These are phyloP conservation scores for Dryobotodes eremita DNA, from an alignment of 2,888 invertebrate genomes.

Conservation along the genomic window DNA sequence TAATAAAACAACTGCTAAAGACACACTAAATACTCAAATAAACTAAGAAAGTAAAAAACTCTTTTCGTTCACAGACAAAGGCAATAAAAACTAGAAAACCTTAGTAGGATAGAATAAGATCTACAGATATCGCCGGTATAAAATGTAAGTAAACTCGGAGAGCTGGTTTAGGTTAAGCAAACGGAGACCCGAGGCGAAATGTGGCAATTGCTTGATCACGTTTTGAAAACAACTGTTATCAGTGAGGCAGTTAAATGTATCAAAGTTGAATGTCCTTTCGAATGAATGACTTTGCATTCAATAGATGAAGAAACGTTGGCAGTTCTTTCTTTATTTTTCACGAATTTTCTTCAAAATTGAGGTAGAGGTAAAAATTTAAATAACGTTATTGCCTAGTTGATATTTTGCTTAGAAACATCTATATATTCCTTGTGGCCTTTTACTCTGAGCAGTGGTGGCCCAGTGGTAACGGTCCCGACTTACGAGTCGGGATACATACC, in stretches of 20 bases:
- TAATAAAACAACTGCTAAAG: background rate
- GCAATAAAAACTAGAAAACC: constrained; percentile 38
- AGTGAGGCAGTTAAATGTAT: constrained; percentile 39
- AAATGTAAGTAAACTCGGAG: constrained; percentile 48
- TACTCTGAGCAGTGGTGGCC: background rate
- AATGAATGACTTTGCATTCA: constrained; percentile 16
- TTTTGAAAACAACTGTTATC: constrained; percentile 54
- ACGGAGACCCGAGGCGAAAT: constrained; percentile 52
- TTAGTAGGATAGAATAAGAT: constrained; percentile 47
- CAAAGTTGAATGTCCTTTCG: constrained; percentile 57
- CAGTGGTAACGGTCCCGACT: too few species aligned
- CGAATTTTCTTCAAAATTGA: background rate
- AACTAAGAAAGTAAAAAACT: constrained; percentile 2
- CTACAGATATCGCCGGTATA: constrained; percentile 30
- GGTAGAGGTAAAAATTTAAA: too few species aligned
- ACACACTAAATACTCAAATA: constrained; percentile 3
- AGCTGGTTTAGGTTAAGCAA: constrained; percentile 54
- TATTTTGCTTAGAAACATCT: background rate
- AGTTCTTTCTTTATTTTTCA: background rate
- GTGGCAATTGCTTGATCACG: constrained; percentile 60
- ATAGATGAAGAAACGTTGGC: background rate
- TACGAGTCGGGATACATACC: too few species aligned
- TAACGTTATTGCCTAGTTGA: background rate
- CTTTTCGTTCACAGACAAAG: constrained; percentile 27
- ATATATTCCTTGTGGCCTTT: background rate